Evolutionary conservation across 2,888 invertebrate species (phyloP).

Genomic region (Saturnia japonica): DNA sequence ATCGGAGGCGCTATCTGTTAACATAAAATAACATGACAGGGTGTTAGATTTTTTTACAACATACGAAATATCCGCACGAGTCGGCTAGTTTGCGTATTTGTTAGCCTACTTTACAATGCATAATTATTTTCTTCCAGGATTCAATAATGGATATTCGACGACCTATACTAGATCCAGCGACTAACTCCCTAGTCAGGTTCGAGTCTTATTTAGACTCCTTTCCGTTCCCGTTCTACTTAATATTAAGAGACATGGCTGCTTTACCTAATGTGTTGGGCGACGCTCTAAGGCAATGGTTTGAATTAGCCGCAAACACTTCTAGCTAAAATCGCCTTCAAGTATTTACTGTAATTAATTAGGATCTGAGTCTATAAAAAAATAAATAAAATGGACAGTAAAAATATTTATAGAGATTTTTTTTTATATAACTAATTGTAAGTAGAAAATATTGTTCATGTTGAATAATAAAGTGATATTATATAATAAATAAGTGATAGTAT

Average conservation of each 20-base stretch:
- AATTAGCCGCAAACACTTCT: constrained; percentile 88
- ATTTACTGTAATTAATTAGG: not conserved
- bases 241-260: constrained; percentile 93
- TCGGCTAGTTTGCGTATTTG: no score
- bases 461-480: not conserved
- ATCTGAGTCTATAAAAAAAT: not conserved
- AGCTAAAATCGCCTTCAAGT: constrained; percentile 40
- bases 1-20: no score
- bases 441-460: not conserved
- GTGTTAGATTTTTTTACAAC: no score
- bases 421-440: not conserved
- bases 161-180: constrained; percentile 89
- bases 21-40: no score
- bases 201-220: constrained; percentile 96
- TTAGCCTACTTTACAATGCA: not conserved
- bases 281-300: constrained; percentile 99
- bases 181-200: constrained; percentile 83
- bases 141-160: constrained; percentile 94
- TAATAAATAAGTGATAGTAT: no score
- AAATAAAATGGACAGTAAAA: not conserved
- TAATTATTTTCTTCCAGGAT: constrained; percentile 80
- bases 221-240: constrained; percentile 98
- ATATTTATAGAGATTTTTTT: not conserved
- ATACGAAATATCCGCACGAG: no score
- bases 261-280: constrained; percentile 96